Evolutionary conservation across 2,888 invertebrate genomes (phyloP).

Genomic region (Lasioglossum lativentre): DNA sequence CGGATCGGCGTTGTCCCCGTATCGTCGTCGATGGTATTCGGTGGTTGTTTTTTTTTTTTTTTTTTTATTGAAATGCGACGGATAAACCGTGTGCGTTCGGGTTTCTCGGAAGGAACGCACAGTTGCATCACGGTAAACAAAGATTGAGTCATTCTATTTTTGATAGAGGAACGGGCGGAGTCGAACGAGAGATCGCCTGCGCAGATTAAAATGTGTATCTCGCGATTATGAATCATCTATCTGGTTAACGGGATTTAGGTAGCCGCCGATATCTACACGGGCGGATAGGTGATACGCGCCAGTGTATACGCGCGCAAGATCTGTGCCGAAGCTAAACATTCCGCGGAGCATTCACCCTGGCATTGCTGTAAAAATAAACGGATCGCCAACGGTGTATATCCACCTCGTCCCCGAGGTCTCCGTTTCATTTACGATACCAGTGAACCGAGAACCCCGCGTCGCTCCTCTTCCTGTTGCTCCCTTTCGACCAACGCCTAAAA

Average conservation of each 20-base stretch:
- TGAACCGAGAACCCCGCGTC: slow-evolving; percentile 57
- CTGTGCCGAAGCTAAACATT: slow-evolving; percentile 79
- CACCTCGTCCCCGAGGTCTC: slow-evolving; percentile 66
- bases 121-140: neutral
- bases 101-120: no score
- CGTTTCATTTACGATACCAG: slow-evolving; percentile 73
- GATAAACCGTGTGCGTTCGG: no score
- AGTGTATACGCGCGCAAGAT: slow-evolving; percentile 53
- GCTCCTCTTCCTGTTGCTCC: slow-evolving; percentile 37
- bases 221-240: neutral
- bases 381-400: slow-evolving; percentile 73
- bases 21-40: neutral
- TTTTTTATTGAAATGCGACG: neutral
- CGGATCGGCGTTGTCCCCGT: neutral
- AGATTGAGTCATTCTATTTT: neutral
- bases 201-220: neutral
- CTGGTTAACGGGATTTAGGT: slow-evolving; percentile 30
- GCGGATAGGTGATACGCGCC: neutral
- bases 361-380: slow-evolving; percentile 83
- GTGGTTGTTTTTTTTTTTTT: no score
- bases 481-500: neutral
- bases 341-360: slow-evolving; percentile 82
- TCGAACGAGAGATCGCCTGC: neutral
- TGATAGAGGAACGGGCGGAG: neutral
- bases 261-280: slow-evolving; percentile 10